A percentile compares a stretch with the other conserved stretches of the same genome.
Evolutionary conservation across 2,888 invertebrate genomes (phyloP).

Genomic region (Trachelus iudaicus): DNA sequence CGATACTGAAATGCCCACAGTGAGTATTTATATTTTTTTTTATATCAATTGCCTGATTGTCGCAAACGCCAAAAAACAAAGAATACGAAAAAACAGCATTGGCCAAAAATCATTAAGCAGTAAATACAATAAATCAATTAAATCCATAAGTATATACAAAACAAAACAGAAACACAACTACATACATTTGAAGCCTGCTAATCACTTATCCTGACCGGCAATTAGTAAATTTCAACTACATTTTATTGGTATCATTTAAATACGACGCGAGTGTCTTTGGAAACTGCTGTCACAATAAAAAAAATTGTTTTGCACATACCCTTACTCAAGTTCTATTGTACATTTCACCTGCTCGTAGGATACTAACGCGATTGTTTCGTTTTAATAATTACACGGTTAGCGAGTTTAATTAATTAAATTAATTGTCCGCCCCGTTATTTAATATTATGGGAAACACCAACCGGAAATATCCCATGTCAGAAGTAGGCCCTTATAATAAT

Average conservation of each 20-base stretch:
- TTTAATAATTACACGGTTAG: neutral
- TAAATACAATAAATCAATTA: neutral
- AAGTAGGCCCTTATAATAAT: neutral
- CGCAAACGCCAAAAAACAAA: neutral
- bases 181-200: neutral
- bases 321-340: neutral
- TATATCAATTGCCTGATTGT: neutral
- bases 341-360: neutral
- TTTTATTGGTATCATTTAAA: neutral
- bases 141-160: neutral
- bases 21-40: neutral
- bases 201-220: neutral
- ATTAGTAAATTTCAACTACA: neutral
- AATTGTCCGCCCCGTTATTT: neutral
- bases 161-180: neutral
- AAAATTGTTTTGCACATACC: neutral
- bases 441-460: neutral
- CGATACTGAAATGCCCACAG: neutral
- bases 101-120: neutral
- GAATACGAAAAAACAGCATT: neutral
- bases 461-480: neutral
- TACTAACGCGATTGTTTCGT: neutral
- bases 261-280: neutral
- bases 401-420: neutral
- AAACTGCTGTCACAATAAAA: neutral